phyloP scores from a whole-genome alignment of 2,888 invertebrate species.

The Rhingia rostrata region DNA sequence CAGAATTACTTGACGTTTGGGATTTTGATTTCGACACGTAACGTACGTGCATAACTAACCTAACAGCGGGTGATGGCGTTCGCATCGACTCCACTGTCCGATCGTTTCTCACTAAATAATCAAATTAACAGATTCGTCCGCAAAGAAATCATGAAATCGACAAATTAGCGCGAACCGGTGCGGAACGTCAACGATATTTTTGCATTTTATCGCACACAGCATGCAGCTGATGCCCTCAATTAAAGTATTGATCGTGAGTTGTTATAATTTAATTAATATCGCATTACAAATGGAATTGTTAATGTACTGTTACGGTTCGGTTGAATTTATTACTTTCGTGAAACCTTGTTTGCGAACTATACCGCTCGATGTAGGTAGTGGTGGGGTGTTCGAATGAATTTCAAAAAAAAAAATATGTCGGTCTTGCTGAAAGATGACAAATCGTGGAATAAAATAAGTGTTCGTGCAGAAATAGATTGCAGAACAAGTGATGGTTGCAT shows the following conservation, averaged over 20 bases:
- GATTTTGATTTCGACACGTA: conserved; percentile 50
- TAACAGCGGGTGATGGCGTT: conserved; percentile 28
- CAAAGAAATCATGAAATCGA: conserved; percentile 53
- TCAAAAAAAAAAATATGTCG: too few species aligned
- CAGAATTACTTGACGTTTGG: neutral
- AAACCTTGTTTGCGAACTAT: conserved; percentile 26
- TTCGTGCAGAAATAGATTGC: too few species aligned
- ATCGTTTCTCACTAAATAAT: conserved; percentile 43
- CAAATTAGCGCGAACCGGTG: conserved; percentile 62
- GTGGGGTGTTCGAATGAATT: too few species aligned
- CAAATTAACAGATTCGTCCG: conserved; percentile 59
- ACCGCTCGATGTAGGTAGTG: too few species aligned
- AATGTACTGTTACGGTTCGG: conserved; percentile 37
- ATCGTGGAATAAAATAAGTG: too few species aligned
- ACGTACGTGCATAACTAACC: neutral
- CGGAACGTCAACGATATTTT: conserved; percentile 57
- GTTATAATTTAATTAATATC: conserved; percentile 66
- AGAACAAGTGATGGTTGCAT: too few species aligned
- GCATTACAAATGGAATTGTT: conserved; percentile 51
- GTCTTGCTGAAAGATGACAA: too few species aligned
- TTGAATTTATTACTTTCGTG: conserved; percentile 36
- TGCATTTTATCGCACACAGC: conserved; percentile 52
- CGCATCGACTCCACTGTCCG: neutral
- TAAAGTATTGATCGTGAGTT: conserved; percentile 58
- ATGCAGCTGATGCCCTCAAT: conserved; percentile 54